Percentiles rank a stretch among this genome's conserved stretches.
These are phyloP conservation scores for Sternotherus odoratus DNA, from an alignment of 2,797 vertebrate genomes.

Conservation along the genomic window DNA sequence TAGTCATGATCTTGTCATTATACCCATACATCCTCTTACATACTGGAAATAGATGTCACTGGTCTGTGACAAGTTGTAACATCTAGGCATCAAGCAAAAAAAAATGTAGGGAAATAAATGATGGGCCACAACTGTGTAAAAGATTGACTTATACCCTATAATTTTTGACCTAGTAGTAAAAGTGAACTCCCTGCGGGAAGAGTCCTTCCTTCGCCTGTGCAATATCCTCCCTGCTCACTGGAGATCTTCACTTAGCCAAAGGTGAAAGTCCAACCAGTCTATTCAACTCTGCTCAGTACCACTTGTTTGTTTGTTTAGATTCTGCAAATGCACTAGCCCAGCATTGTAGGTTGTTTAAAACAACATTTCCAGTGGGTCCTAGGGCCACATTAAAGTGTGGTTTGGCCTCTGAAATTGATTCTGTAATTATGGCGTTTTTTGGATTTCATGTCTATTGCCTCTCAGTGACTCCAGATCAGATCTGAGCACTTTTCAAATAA, in stretches of 20 bases:
- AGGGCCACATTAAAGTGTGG: no score
- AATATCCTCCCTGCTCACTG: neutral
- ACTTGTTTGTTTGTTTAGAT: neutral
- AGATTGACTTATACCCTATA: slow-evolving; percentile 1
- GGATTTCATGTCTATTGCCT: no score
- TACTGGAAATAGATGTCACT: slow-evolving; percentile 25
- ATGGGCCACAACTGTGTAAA: neutral
- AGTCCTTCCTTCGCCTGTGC: neutral
- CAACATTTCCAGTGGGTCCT: no score
- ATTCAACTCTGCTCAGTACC: neutral
- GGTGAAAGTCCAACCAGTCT: neutral
- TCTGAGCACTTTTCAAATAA: no score
- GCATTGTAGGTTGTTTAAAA: no score
- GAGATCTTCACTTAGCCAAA: neutral
- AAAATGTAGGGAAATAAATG: neutral
- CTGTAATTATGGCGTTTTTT: no score
- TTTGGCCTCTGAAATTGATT: no score
- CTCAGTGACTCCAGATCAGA: no score
- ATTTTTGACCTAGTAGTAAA: slow-evolving; percentile 8
- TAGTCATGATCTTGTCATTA: slow-evolving; percentile 2
- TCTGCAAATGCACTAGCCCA: neutral
- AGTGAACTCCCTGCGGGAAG: neutral
- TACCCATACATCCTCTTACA: neutral
- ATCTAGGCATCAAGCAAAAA: slow-evolving; percentile 32
- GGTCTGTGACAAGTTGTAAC: neutral